Evolutionary conservation across 2,797 vertebrate genomes (phyloP).

Genomic region (Pelodytes ibericus): DNA sequence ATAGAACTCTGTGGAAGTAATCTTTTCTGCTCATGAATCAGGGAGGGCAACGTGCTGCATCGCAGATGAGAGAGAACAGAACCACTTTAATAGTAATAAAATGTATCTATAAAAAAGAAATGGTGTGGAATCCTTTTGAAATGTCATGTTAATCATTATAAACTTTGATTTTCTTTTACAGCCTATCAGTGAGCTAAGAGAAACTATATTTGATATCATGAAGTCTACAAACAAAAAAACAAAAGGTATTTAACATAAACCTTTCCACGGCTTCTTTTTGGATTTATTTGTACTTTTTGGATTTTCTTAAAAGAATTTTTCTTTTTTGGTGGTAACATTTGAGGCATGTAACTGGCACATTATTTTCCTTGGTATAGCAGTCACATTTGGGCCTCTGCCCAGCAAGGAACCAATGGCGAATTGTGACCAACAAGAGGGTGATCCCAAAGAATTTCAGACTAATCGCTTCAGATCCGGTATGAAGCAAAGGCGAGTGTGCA

Average conservation of each 20-base stretch:
- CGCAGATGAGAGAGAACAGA: no score
- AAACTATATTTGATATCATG: constrained; percentile 80
- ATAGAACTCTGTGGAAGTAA: no score
- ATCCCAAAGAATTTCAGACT: neutral
- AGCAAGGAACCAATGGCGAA: neutral
- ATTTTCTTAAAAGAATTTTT: neutral
- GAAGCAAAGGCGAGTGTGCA: neutral
- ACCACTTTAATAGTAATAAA: no score
- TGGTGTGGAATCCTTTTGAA: no score
- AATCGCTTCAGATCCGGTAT: neutral
- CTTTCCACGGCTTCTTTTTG: neutral
- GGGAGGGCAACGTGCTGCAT: no score
- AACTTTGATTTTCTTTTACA: constrained; percentile 59
- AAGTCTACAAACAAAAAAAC: constrained; percentile 65
- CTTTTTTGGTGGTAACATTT: neutral
- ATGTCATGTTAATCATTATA: neutral
- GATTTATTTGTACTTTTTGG: neutral
- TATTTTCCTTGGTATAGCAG: neutral
- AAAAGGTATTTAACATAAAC: constrained; percentile 61
- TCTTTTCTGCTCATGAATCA: no score
- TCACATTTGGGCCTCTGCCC: constrained; percentile 30
- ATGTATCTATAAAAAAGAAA: no score
- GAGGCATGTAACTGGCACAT: neutral
- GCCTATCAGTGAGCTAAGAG: constrained; percentile 83
- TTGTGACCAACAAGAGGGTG: neutral